Percentiles rank a stretch among this genome's conserved stretches.
Conservation (phyloP, 2,888 invertebrate species). For the Amaurobius ferox region DNA sequence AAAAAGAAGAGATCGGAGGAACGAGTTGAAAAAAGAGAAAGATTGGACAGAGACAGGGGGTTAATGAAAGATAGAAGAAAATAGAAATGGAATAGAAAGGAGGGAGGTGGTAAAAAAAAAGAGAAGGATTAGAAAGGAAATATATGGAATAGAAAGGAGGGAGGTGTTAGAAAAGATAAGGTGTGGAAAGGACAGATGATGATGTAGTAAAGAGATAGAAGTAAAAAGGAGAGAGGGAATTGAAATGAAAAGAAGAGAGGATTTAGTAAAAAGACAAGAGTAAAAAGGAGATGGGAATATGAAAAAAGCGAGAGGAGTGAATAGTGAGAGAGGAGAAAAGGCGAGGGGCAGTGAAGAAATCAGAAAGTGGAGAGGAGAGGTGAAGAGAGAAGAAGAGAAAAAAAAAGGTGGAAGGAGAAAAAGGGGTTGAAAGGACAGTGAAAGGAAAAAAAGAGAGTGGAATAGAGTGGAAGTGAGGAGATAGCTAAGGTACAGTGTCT, state of each 20-base stretch:
- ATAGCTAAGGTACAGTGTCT: too few species aligned
- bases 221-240: neutral
- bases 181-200: too few species aligned
- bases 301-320: neutral
- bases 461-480: too few species aligned
- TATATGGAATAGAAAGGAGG: too few species aligned
- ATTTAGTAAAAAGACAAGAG: neutral
- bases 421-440: neutral
- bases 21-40: too few species aligned
- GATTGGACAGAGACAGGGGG: too few species aligned
- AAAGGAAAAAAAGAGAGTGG: neutral
- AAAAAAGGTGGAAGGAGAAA: neutral
- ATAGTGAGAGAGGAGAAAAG: neutral
- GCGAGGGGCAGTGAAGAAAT: neutral
- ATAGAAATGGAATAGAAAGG: too few species aligned
- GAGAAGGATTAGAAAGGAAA: too few species aligned
- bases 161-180: too few species aligned
- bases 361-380: neutral
- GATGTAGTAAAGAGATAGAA: neutral
- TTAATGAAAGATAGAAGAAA: too few species aligned
- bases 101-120: too few species aligned
- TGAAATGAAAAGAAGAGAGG: neutral
- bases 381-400: neutral
- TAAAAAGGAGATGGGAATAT: neutral
- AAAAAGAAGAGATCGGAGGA: too few species aligned